Conservation (phyloP, 2,113 vertebrate genomes). For the Chloropsis hardwickii region DNA sequence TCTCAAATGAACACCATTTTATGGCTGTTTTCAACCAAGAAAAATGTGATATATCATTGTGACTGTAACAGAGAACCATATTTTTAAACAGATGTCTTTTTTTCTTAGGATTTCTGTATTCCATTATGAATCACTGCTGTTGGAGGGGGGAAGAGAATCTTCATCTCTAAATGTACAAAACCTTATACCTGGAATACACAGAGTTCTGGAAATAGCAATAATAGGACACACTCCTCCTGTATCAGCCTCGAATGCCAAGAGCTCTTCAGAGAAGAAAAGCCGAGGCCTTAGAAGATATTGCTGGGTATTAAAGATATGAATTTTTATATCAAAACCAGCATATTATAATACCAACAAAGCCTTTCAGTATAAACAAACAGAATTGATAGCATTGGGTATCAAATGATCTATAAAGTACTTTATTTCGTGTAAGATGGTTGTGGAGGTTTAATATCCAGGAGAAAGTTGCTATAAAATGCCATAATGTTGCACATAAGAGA, state of each 20-base stretch:
- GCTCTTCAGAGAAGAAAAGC: slow-evolving; percentile 42
- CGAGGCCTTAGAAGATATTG: slow-evolving; percentile 8
- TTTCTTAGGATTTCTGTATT: slow-evolving; percentile 60
- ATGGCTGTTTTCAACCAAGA: slow-evolving; percentile 63
- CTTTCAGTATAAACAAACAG: slow-evolving; percentile 48
- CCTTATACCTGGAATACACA: slow-evolving; percentile 27
- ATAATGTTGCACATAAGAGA: slow-evolving; percentile 54
- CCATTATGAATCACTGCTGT: slow-evolving; percentile 59
- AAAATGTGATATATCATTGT: slow-evolving; percentile 67
- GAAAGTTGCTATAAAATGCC: slow-evolving; percentile 56
- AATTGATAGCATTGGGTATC: slow-evolving; percentile 26
- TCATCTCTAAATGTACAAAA: slow-evolving; percentile 27
- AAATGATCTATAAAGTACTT: slow-evolving; percentile 60
- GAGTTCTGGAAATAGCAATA: slow-evolving; percentile 19
- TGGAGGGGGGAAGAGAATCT: not conserved
- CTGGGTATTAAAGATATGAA: not conserved
- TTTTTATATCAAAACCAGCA: slow-evolving; percentile 25
- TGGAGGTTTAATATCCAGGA: slow-evolving; percentile 54
- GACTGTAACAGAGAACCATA: slow-evolving; percentile 60
- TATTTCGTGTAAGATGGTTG: not conserved
- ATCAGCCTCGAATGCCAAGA: slow-evolving; percentile 46
- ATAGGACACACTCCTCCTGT: not conserved
- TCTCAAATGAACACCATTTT: slow-evolving; percentile 65
- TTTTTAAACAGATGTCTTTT: slow-evolving; percentile 72
- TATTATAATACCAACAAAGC: slow-evolving; percentile 9